phyloP scores from a whole-genome alignment of 1,140 invertebrate species.

The Drosophila pachea region DNA sequence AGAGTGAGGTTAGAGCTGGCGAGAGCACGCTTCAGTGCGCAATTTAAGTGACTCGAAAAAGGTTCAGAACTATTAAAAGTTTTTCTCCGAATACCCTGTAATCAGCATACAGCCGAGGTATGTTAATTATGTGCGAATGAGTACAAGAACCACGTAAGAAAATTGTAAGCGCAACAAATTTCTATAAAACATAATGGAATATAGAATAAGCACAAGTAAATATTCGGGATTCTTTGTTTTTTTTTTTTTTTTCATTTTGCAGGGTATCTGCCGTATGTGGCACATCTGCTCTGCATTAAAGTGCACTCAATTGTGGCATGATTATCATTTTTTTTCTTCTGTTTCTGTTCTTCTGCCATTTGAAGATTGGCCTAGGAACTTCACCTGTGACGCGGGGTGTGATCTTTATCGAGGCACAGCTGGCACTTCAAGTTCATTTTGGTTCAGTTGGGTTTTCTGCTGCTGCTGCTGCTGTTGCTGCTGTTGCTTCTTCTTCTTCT shows the following conservation, averaged over 20 bases:
- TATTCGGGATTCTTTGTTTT: too few species aligned
- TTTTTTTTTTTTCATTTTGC: neutral
- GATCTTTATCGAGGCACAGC: slow-evolving; percentile 69
- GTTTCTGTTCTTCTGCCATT: slow-evolving; percentile 1
- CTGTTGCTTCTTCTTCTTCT: too few species aligned
- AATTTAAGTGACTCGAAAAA: slow-evolving; percentile 70
- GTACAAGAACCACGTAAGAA: neutral
- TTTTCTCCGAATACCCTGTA: slow-evolving; percentile 41
- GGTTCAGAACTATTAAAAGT: slow-evolving; percentile 75
- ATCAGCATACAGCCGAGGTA: slow-evolving; percentile 8
- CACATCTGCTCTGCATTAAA: slow-evolving; percentile 19
- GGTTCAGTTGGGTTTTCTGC: slow-evolving; percentile 18
- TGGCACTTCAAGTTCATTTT: slow-evolving; percentile 65
- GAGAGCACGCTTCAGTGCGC: slow-evolving; percentile 71
- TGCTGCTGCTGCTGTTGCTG: too few species aligned
- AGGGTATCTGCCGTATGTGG: slow-evolving; percentile 14
- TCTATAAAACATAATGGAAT: too few species aligned
- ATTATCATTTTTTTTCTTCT: slow-evolving; percentile 37
- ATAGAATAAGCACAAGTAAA: too few species aligned
- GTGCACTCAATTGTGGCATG: slow-evolving; percentile 69
- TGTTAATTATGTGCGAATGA: slow-evolving; percentile 18
- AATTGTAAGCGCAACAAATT: too few species aligned
- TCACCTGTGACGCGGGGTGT: slow-evolving; percentile 63
- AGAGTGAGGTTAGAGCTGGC: slow-evolving; percentile 27
- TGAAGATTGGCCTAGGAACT: slow-evolving; percentile 29